Conservation (phyloP, 2,888 invertebrate species). For the Parthenolecanium corni region DNA sequence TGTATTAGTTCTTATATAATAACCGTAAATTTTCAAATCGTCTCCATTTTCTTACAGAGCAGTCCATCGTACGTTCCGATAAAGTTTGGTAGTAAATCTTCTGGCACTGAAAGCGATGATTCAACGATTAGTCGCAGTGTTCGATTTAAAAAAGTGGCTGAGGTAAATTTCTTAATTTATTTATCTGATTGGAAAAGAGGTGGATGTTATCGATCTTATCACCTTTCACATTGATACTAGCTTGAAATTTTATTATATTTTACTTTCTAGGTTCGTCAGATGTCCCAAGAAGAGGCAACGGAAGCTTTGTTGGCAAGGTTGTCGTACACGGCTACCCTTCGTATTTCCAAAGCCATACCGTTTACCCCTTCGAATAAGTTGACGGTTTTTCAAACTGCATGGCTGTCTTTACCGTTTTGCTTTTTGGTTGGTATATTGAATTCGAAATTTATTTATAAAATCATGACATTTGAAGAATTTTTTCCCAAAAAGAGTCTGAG, state of each 20-base stretch:
- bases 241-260: background rate
- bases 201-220: background rate
- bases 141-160: conserved; percentile 80
- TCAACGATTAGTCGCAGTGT: conserved; percentile 67
- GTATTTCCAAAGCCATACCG: conserved; percentile 57
- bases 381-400: conserved; percentile 58
- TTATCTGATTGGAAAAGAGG: background rate
- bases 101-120: conserved; percentile 74
- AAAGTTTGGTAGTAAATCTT: conserved; percentile 55
- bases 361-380: conserved; percentile 47
- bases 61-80: conserved; percentile 87
- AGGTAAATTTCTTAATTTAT: conserved; percentile 38
- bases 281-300: conserved; percentile 80
- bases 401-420: conserved; percentile 74
- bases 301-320: conserved; percentile 84
- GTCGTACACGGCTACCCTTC: conserved; percentile 83
- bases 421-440: conserved; percentile 53
- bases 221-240: background rate
- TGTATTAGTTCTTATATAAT: no score
- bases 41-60: conserved; percentile 58
- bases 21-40: no score
- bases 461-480: no score
- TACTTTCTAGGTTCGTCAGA: conserved; percentile 58
- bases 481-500: no score
- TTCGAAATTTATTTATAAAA: no score